Base-by-base conservation (phyloP, 2,113 vertebrate species). In the Hyla sarda region DNA sequence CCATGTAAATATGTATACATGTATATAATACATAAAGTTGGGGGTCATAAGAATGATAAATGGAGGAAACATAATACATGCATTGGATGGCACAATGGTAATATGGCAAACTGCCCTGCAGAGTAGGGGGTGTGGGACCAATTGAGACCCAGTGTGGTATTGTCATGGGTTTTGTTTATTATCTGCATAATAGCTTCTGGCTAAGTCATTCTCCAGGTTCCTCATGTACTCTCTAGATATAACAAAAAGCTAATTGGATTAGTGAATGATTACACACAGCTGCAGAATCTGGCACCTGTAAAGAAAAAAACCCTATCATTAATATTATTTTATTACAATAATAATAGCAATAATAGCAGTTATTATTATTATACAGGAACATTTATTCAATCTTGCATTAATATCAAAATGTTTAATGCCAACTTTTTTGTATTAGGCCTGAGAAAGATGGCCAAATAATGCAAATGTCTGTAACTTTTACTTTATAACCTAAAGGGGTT, bases 1-100 rank as follows among this genome's bases (percentile, higher is more conserved):
- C 56, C 25, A 81, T 81, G 52, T 65, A 81, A 25, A 65, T 45
- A 65, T 65, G 78, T 17, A 65, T 37, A 81, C 9, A 28, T 80
- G 54, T 79, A 21, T 79, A 58, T 79, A 37, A 25, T 41, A 37
- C 34, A 60, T 60, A 54, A 54, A 41, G 19, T 41, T 60, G 54
- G 41, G 52, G 19, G 56, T 80, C 52, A 60, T 41, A n/a, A 17
- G 54, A 60, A 60, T 14, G 32, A 54, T 54, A 32, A 30, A 77
- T 54, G 17, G n/a, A 17, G 41, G 8, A 56, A 56, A 78, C 14
- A 78, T 50, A 28, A 76, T 76, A 50, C 45, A 52, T 28, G 41
- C 13, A 17, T 71, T 71, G 67, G 67, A 71, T 71, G 34, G 17
- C 34, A 71, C 41, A 17, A 9, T 28, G 73, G 45, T 6, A 34